phyloP scores from a whole-genome alignment of 2,113 vertebrate species.

The Isichthys henryi region DNA sequence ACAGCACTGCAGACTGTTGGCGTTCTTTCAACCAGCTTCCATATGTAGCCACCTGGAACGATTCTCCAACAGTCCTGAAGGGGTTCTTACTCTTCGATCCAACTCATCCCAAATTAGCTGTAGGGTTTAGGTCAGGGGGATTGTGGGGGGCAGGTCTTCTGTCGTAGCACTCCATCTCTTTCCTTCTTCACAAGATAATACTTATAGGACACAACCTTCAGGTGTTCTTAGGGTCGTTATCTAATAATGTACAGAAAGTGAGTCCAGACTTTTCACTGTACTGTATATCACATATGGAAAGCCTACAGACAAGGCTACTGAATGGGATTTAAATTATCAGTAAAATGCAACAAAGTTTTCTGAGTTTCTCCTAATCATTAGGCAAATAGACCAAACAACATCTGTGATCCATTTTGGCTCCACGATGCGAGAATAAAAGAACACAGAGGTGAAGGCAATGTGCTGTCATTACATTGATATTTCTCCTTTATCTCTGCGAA shows the following conservation, averaged over 20 bases:
- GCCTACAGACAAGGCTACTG: background rate
- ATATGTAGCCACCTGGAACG: background rate
- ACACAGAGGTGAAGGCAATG: background rate
- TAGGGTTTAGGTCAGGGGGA: background rate
- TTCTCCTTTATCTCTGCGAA: background rate
- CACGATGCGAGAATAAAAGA: background rate
- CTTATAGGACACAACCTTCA: background rate
- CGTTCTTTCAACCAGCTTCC: background rate
- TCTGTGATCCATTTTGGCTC: background rate
- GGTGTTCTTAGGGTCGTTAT: background rate
- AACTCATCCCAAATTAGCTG: background rate
- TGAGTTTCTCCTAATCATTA: background rate
- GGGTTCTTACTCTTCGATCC: background rate
- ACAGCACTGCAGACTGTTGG: background rate
- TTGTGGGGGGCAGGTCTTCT: background rate
- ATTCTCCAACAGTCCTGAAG: background rate
- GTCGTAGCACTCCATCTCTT: background rate
- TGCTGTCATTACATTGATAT: background rate
- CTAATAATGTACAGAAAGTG: background rate
- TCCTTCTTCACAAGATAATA: background rate
- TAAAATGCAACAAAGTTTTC: background rate
- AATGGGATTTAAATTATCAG: background rate
- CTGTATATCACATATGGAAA: background rate
- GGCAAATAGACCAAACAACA: background rate
- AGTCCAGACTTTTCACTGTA: background rate